Evolutionary conservation across 2,888 invertebrate genomes (phyloP), one percentile per base, ranked within the genome.

Genomic region (Mythimna impura): DNA sequence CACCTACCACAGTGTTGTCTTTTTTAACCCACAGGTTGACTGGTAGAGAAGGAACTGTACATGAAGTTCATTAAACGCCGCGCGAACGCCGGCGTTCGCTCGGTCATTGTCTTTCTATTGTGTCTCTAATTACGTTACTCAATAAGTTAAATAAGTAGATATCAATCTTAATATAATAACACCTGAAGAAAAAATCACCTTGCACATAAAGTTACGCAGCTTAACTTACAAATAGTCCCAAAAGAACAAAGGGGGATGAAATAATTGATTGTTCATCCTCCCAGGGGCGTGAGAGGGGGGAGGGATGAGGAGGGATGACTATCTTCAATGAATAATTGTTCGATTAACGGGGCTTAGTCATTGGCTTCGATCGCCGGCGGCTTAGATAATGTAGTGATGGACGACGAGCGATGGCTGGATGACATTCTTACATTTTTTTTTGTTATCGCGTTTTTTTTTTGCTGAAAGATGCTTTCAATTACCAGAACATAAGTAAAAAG

Each of bases 301-400:
- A 22, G 86, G 87, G 86, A 82, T 43, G 71, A 60, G 63, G 82
- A 80, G 83, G 84, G 82, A 83, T 88, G 76, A 80, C 85, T 91
- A 91, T 92, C 91, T 93, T 91, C 92, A 92, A 93, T 95, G 95
- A 94, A 94, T 95, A 94, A 95, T 95, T 94, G 94, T 93, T 92
- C 94, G 94, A 94, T 95, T 95, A 95, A 93, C 93, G 92, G 90
- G 90, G 91, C 94, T 93, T 91, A 94, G 93, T 93, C 95, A 93
- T 92, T 93, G 93, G 91, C 91, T 90, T 85, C 90, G 90, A 93
- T 92, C 91, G 89, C 87, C 88, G 88, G 85, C 87, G 88, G 87
- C 91, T 89, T 89, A 91, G 91, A 91, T 90, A 91, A 85, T 75
- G 22, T 88, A 92, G 91, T 71, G 90, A 77, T 84, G 88, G 73